phyloP scores from a whole-genome alignment of 2,113 vertebrate genomes.

The Cyprinodon variegatus region DNA sequence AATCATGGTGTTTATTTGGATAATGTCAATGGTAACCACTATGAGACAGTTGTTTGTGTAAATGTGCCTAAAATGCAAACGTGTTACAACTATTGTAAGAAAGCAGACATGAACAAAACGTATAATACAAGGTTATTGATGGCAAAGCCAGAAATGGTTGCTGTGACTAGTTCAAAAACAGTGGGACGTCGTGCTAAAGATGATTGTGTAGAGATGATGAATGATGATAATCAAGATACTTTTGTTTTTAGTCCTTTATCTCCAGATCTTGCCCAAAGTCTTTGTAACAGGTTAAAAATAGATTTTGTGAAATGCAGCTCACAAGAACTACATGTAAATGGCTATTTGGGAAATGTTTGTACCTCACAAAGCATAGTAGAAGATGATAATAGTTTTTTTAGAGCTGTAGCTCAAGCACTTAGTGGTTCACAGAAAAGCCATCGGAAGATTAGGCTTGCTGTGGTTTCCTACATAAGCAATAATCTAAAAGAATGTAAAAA shows the following conservation, averaged over 20 bases:
- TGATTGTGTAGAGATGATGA: neutral
- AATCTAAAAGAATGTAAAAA: neutral
- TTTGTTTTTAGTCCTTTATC: neutral
- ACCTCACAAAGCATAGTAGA: neutral
- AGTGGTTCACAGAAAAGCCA: neutral
- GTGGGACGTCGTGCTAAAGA: neutral
- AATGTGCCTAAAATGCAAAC: neutral
- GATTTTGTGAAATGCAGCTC: neutral
- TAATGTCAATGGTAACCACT: neutral
- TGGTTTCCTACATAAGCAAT: neutral
- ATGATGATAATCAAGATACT: neutral
- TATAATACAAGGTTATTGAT: too few species aligned
- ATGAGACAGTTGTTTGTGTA: conserved; percentile 4
- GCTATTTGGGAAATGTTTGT: neutral
- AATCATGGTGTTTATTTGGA: neutral
- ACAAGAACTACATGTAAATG: too few species aligned
- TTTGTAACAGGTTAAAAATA: neutral
- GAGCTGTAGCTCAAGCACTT: fast-evolving
- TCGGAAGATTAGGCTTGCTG: neutral
- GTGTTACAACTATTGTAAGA: neutral
- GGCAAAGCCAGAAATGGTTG: neutral
- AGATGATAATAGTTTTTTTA: neutral
- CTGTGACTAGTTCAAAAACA: too few species aligned
- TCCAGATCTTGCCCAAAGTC: neutral
- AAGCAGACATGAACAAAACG: neutral